Evolutionary conservation across 2,888 invertebrate genomes (phyloP).

Genomic region (Phaonia tiefii): DNA sequence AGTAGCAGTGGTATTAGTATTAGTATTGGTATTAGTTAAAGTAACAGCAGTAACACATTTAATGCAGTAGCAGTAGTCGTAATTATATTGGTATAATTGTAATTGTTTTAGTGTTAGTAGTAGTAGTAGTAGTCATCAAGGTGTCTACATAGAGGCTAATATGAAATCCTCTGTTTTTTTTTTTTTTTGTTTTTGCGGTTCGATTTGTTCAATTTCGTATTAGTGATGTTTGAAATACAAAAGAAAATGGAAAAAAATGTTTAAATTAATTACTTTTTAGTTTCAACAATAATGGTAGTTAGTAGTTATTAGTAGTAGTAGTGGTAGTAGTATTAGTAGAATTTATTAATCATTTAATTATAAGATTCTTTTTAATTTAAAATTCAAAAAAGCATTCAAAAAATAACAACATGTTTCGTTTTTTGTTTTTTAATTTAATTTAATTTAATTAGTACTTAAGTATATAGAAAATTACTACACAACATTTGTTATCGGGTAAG

Average conservation of each 20-base stretch:
- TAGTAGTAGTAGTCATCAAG: conserved; percentile 32
- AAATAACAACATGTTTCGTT: conserved; percentile 57
- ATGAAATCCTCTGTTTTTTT: conserved; percentile 32
- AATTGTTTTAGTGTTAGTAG: conserved; percentile 23
- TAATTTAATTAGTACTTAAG: conserved; percentile 13
- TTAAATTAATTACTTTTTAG: conserved; percentile 36
- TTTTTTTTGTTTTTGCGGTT: conserved; percentile 25
- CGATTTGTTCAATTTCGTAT: conserved; percentile 21
- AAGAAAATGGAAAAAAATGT: conserved; percentile 42
- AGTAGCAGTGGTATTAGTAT: conserved; percentile 15
- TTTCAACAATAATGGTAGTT: conserved; percentile 39
- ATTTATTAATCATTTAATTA: conserved; percentile 36
- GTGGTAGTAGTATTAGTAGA: no score
- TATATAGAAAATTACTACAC: conserved; percentile 60
- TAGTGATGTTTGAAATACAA: conserved; percentile 43
- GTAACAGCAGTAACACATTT: conserved; percentile 10
- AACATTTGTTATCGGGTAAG: conserved; percentile 65
- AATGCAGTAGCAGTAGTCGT: conserved; percentile 22
- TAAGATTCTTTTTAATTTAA: conserved; percentile 18
- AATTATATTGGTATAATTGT: conserved; percentile 7
- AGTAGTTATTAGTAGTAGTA: conserved; percentile 31
- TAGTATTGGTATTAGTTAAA: conserved; percentile 29
- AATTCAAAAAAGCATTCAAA: conserved; percentile 64
- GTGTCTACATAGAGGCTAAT: conserved; percentile 29
- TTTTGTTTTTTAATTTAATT: no score